phyloP scores from a whole-genome alignment of 1,140 invertebrate genomes.

The Sinonovacula constricta region DNA sequence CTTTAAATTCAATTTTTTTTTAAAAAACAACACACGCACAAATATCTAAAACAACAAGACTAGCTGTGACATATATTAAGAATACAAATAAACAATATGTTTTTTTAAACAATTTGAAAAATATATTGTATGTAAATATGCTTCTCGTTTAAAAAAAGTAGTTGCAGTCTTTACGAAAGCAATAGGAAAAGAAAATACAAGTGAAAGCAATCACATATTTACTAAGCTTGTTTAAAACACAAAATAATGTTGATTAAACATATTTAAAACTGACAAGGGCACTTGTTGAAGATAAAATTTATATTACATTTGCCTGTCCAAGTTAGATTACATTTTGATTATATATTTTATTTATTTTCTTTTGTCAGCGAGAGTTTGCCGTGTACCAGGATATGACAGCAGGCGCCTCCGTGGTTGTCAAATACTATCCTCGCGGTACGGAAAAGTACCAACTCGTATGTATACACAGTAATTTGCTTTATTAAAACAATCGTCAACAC shows the following conservation, averaged over 20 bases:
- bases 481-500: too few species aligned
- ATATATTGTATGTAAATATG: too few species aligned
- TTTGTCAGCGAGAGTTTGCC: not conserved
- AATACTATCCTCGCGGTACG: not conserved
- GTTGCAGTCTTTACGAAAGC: too few species aligned
- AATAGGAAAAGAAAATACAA: too few species aligned
- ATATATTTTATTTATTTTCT: not conserved
- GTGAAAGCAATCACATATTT: too few species aligned
- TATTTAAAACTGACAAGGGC: not conserved
- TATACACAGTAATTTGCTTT: not conserved
- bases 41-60: too few species aligned
- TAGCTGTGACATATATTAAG: too few species aligned
- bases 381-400: slow-evolving; percentile 11
- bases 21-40: too few species aligned
- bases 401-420: slow-evolving; percentile 15
- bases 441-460: slow-evolving; percentile 6
- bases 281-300: not conserved
- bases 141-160: too few species aligned
- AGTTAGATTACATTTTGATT: not conserved
- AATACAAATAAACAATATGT: too few species aligned
- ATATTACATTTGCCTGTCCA: not conserved
- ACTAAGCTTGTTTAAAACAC: not conserved
- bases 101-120: too few species aligned
- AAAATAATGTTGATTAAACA: not conserved
- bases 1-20: too few species aligned